Conservation (phyloP, 2,113 vertebrate genomes). For the Perca flavescens region DNA sequence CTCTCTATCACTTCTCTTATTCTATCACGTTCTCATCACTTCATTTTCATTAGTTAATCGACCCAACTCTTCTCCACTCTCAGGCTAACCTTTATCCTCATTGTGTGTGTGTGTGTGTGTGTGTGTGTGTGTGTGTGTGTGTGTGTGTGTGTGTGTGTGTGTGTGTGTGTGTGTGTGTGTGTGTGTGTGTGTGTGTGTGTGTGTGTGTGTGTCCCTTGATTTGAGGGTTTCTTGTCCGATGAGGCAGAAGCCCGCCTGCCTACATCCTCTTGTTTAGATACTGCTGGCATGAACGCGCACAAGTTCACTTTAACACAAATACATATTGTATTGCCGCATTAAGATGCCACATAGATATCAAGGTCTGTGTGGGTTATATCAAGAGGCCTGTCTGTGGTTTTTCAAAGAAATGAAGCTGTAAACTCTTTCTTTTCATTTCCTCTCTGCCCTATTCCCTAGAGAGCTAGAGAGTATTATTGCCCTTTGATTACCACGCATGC, state of each 20-base stretch:
- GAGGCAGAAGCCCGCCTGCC: conserved; percentile 18
- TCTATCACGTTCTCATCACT: not conserved
- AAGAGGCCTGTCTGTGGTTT: conserved; percentile 38
- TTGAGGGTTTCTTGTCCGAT: conserved; percentile 39
- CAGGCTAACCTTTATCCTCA: not conserved
- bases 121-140: conserved; percentile 14
- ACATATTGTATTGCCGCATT: not conserved
- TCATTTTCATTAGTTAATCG: not conserved
- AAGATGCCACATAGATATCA: not conserved
- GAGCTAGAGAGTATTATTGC: conserved; percentile 1
- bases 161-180: not conserved
- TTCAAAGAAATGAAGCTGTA: conserved; percentile 22
- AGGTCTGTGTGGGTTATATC: not conserved
- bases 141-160: not conserved
- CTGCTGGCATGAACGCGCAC: not conserved
- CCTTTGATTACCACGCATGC: conserved; percentile 17
- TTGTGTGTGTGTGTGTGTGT: conserved; percentile 1
- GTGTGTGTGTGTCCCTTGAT: not conserved
- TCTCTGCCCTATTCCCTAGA: not conserved
- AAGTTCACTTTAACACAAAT: not conserved
- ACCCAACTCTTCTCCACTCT: conserved; percentile 11
- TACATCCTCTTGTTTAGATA: conserved; percentile 36
- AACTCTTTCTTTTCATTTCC: conserved; percentile 45
- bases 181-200: not conserved
- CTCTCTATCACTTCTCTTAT: not conserved